phyloP scores from a whole-genome alignment of 2,888 invertebrate species.

The Drosophila greeni region DNA sequence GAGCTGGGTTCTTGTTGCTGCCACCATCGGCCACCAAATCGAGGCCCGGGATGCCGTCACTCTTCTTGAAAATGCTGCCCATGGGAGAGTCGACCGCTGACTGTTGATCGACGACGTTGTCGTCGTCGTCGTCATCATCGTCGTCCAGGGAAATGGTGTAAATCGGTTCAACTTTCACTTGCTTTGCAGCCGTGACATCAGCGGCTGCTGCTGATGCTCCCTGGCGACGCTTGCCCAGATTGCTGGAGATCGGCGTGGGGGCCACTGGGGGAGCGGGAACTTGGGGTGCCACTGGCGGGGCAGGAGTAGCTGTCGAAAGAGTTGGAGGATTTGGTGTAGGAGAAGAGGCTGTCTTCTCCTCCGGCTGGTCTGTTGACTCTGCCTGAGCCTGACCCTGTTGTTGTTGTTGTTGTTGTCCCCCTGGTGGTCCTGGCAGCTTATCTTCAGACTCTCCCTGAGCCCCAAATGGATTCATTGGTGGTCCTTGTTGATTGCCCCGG shows the following conservation, averaged over 20 bases:
- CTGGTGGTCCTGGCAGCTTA: background rate
- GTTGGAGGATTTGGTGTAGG: background rate
- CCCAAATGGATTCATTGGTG: background rate
- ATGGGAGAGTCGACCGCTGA: constrained; percentile 40
- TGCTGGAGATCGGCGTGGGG: background rate
- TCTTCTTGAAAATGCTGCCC: constrained; percentile 72
- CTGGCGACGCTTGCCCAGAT: constrained; percentile 28
- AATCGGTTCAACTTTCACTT: constrained; percentile 54
- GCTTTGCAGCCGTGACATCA: constrained; percentile 26
- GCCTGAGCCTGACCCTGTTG: background rate
- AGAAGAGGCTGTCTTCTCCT: background rate
- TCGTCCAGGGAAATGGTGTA: constrained; percentile 62
- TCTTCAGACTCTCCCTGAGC: background rate
- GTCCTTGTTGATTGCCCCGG: background rate
- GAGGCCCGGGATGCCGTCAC: constrained; percentile 84
- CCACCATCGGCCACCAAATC: constrained; percentile 81
- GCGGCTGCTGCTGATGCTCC: background rate
- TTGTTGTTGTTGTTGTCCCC: background rate
- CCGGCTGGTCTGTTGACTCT: background rate
- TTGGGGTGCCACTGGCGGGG: constrained; percentile 2
- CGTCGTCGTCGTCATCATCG: constrained; percentile 62
- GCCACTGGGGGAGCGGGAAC: constrained; percentile 1
- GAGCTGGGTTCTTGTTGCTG: constrained; percentile 67
- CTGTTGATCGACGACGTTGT: constrained; percentile 9
- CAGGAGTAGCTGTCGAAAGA: background rate